Conservation (phyloP, 2,888 invertebrate genomes). For the Oscheius sp. region DNA sequence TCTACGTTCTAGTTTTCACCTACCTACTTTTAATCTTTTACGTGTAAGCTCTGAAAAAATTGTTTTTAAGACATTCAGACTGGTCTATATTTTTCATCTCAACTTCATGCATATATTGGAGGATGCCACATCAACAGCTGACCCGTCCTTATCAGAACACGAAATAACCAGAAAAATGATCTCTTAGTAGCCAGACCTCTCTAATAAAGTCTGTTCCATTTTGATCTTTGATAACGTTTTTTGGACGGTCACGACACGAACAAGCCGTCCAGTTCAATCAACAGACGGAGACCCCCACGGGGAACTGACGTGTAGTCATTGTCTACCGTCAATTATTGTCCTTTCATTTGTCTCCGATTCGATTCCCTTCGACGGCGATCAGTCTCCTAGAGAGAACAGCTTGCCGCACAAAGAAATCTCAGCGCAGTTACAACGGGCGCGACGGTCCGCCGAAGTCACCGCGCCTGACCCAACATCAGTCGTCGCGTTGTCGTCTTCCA, state of each 20-base stretch:
- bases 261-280: conserved; percentile 7
- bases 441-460: conserved; percentile 18
- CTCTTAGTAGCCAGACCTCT: background rate
- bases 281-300: conserved; percentile 2
- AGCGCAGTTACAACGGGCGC: conserved; percentile 30
- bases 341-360: conserved; percentile 1
- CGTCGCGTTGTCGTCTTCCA: conserved; percentile 5
- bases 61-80: background rate
- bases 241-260: conserved; percentile 15
- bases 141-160: background rate
- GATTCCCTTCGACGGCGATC: background rate
- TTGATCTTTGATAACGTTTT: conserved; percentile 1
- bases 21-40: background rate
- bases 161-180: background rate
- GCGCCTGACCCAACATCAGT: conserved; percentile 17
- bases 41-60: conserved; percentile 18
- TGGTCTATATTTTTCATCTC: background rate
- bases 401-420: conserved; percentile 28
- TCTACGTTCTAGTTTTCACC: background rate
- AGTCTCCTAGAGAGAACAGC: conserved; percentile 14
- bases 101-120: background rate
- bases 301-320: conserved; percentile 22
- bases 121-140: background rate
- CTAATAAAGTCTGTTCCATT: background rate
- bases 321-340: conserved; percentile 11